phyloP scores from a whole-genome alignment of 2,797 vertebrate genomes.

The Gallinago solitaria region DNA sequence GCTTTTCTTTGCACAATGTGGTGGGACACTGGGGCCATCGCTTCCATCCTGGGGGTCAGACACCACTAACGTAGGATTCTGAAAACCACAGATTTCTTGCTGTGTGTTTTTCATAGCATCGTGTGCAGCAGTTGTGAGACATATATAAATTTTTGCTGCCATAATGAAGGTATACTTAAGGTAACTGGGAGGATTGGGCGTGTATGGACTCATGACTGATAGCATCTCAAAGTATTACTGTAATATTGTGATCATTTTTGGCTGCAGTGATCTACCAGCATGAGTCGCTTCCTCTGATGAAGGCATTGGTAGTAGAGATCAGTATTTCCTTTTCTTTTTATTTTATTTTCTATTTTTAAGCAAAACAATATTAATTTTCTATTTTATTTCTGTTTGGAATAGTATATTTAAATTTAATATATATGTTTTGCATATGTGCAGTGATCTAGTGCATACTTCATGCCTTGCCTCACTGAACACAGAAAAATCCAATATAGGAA shows the following conservation, averaged over 20 bases:
- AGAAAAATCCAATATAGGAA: not conserved
- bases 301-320: not conserved
- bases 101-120: not conserved
- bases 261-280: not conserved
- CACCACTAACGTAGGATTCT: fast-evolving
- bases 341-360: not conserved
- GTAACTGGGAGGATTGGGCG: not conserved
- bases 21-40: not conserved
- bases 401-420: not conserved
- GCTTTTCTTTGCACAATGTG: fast-evolving
- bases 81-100: not conserved
- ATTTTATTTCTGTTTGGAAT: not conserved
- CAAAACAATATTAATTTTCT: not conserved
- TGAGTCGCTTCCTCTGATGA: not conserved
- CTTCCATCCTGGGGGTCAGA: not conserved
- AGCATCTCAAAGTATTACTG: not conserved
- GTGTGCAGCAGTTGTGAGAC: not conserved
- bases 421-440: not conserved
- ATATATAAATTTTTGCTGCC: not conserved
- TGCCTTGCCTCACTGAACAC: not conserved
- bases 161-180: not conserved
- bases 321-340: not conserved
- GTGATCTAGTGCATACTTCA: not conserved
- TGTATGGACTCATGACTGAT: not conserved
- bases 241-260: not conserved